A percentile compares a stretch with the other conserved stretches of the same genome.
Conservation (phyloP, 2,797 vertebrate species). For the Naso thynnoides region DNA sequence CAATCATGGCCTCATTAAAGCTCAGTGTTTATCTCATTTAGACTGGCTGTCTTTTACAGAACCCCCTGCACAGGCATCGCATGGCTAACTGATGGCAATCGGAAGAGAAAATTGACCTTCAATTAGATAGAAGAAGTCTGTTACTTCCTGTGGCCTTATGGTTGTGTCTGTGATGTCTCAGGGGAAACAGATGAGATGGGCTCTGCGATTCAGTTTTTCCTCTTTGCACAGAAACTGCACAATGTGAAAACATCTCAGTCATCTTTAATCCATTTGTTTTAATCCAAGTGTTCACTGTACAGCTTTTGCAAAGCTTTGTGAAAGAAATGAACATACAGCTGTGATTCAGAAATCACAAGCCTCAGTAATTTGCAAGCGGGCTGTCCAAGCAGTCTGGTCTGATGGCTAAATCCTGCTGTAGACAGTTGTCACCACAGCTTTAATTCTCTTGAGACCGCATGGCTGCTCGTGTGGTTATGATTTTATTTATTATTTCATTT, state of each 20-base stretch:
- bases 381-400: not conserved
- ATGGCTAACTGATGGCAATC: conserved; percentile 78
- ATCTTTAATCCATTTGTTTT: conserved; percentile 8
- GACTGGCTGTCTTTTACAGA: conserved; percentile 72
- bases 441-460: not conserved
- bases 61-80: conserved; percentile 63
- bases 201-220: conserved; percentile 44
- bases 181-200: conserved; percentile 36
- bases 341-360: conserved; percentile 1
- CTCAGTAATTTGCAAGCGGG: conserved; percentile 9
- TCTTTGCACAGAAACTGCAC: conserved; percentile 25
- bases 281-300: not conserved
- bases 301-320: conserved; percentile 24
- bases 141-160: conserved; percentile 75
- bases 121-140: conserved; percentile 79
- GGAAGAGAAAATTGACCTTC: conserved; percentile 79
- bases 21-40: conserved; percentile 77
- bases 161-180: conserved; percentile 63
- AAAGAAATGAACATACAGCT: not conserved
- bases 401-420: not conserved
- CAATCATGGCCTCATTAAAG: conserved; percentile 74
- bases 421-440: not conserved
- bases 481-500: not conserved
- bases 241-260: conserved; percentile 18
- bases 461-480: not conserved